A percentile compares a stretch with the other conserved stretches of the same genome.
Evolutionary conservation across 2,888 invertebrate genomes (phyloP).

Genomic region (Tetranychus truncatus): DNA sequence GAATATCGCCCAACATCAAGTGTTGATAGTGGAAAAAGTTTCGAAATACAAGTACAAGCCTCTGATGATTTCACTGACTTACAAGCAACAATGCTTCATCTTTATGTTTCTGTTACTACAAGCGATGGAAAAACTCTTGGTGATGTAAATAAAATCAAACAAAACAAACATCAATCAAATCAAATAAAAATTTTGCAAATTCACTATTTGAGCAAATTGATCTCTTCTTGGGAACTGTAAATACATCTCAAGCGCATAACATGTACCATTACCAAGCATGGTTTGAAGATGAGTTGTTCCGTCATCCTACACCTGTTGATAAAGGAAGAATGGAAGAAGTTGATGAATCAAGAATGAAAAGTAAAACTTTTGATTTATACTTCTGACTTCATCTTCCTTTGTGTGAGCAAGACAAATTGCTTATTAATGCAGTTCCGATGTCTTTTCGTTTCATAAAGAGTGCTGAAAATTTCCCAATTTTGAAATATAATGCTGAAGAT

Average conservation of each 20-base stretch:
- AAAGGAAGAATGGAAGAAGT: background rate
- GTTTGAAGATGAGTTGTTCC: background rate
- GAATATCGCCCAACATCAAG: background rate
- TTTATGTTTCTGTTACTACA: background rate
- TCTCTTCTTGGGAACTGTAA: background rate
- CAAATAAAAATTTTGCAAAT: background rate
- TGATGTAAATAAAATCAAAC: background rate
- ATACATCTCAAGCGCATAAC: background rate
- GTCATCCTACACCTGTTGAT: background rate
- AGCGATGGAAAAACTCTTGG: background rate
- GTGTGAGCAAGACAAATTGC: background rate
- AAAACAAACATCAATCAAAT: no score
- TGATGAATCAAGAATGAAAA: background rate
- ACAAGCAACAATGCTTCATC: background rate
- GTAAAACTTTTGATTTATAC: background rate
- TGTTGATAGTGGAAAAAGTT: background rate
- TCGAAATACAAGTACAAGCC: background rate
- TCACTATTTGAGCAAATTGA: background rate
- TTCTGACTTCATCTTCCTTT: background rate
- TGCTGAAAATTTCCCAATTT: background rate
- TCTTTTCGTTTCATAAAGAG: background rate
- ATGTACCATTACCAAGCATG: background rate
- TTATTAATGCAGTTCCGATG: background rate
- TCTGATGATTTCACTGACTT: background rate
- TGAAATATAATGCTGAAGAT: background rate